phyloP scores from a whole-genome alignment of 37 sponge, comb jelly and placozoan genomes.

The Haliclona indistincta region DNA sequence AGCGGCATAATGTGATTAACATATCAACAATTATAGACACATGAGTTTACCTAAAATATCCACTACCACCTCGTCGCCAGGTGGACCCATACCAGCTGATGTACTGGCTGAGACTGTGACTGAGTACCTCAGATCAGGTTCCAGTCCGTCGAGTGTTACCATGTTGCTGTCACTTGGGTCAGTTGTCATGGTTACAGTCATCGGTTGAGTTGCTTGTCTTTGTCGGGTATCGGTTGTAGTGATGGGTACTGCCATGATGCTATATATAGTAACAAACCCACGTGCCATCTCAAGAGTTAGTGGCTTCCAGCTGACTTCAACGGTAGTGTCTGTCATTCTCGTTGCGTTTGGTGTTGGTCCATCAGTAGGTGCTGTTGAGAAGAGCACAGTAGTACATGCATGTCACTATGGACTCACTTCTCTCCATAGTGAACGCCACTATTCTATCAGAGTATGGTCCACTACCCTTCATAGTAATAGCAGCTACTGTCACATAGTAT shows the following conservation, averaged over 20 bases:
- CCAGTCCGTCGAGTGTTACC: conserved; percentile 15
- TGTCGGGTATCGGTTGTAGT: neutral
- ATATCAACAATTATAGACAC: no score
- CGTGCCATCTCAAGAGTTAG: conserved; percentile 1
- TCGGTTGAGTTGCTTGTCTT: neutral
- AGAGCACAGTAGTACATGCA: neutral
- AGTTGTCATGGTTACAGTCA: neutral
- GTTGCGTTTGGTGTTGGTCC: no score
- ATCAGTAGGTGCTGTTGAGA: neutral
- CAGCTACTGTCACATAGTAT: neutral
- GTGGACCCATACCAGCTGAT: conserved; percentile 17
- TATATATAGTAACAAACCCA: conserved; percentile 4
- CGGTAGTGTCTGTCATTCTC: neutral
- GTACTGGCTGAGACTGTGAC: conserved; percentile 16
- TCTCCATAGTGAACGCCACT: neutral
- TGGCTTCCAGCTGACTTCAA: neutral
- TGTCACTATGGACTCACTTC: neutral
- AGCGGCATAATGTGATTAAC: no score
- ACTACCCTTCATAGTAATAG: neutral
- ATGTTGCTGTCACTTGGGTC: neutral
- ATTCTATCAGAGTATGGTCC: neutral
- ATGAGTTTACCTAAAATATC: no score
- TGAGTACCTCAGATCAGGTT: neutral
- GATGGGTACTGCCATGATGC: neutral
- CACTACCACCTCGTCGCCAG: no score